Base-by-base conservation (phyloP, 2,113 vertebrate species). In the Apteryx mantelli region DNA sequence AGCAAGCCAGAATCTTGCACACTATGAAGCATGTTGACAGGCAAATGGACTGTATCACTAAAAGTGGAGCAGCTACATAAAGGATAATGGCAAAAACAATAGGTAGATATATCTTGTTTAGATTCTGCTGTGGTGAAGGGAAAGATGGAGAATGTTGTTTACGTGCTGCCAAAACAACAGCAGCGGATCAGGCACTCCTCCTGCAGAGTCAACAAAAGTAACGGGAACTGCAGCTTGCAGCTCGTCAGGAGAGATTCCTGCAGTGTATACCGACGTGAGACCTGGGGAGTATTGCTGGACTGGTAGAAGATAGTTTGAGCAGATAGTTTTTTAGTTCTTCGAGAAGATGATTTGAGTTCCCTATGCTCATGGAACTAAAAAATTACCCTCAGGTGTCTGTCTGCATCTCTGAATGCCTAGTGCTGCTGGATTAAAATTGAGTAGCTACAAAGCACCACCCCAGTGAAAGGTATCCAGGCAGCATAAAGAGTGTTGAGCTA, bases 181-280 rank as follows among this genome's bases (percentile, higher is more conserved):
- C 44, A 82, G 61, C 58, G 80, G 78, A 73, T 5, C 30, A 86
- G 60, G 69, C 52, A 52, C 24, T 88, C 68, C 63, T 94, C 58
- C 81, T 64, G 76, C 84, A 90, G 86, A 87, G 70, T 82, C 81
- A 95, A 95, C 85, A 96, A 96, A 89, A 77, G 63, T 90, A 93
- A 74, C 30, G 73, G 63, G 36, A 90, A 58, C 44, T 55, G 79
- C 78, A 96, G 71, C 93, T 70, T 58, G 78, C 75, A 82, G 52
- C 86, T 82, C 84, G 77, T 75, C 88, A 74, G 93, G 78, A 76
- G 48, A 85, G 12, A 52, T 4, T 76, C 81, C 68, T 76, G 82
- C 83, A 66, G 7, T 10, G 42, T 38, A 6, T 11, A 9, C 66
- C 61, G 63, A 21, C 40, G 11, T 5, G 44, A 32, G 50, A 48